Percentiles rank a stretch among this genome's conserved stretches.
Evolutionary conservation across 2,113 vertebrate species (phyloP).

Genomic region (Syngnathoides biaculeatus): DNA sequence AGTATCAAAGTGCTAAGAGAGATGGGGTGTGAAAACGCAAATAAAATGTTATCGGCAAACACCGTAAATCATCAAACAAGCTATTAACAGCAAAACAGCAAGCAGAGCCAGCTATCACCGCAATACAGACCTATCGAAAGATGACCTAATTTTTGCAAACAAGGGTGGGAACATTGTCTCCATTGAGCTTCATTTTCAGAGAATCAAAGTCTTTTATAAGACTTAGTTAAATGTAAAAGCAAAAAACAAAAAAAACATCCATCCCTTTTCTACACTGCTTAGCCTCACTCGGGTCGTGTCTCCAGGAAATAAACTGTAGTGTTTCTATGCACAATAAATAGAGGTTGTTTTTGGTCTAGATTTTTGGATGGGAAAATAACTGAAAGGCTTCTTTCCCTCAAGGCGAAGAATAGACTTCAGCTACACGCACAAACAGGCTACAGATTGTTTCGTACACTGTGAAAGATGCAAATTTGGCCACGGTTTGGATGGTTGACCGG

Average conservation of each 20-base stretch:
- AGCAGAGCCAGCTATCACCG: neutral
- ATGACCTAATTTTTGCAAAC: slow-evolving; percentile 30
- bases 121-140: neutral
- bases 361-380: slow-evolving; percentile 20
- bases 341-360: slow-evolving; percentile 11
- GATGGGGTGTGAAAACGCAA: too few relatives aligned
- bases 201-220: slow-evolving; percentile 43
- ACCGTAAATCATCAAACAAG: neutral
- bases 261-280: neutral
- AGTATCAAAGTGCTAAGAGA: neutral
- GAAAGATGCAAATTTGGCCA: neutral
- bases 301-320: slow-evolving; percentile 26
- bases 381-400: slow-evolving; percentile 17
- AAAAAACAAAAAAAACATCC: slow-evolving; percentile 8
- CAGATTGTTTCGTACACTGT: neutral
- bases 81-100: neutral
- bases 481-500: neutral
- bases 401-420: slow-evolving; percentile 11
- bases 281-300: neutral
- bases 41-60: too few relatives aligned
- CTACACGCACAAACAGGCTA: slow-evolving; percentile 14
- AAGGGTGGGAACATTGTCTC: slow-evolving; percentile 4
- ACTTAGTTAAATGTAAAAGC: slow-evolving; percentile 18
- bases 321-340: slow-evolving; percentile 31
- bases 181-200: neutral